Percentiles rank a stretch among this genome's conserved stretches.
These are phyloP conservation scores for Calameuta filiformis DNA, from an alignment of 2,888 invertebrate species.

Conservation along the genomic window DNA sequence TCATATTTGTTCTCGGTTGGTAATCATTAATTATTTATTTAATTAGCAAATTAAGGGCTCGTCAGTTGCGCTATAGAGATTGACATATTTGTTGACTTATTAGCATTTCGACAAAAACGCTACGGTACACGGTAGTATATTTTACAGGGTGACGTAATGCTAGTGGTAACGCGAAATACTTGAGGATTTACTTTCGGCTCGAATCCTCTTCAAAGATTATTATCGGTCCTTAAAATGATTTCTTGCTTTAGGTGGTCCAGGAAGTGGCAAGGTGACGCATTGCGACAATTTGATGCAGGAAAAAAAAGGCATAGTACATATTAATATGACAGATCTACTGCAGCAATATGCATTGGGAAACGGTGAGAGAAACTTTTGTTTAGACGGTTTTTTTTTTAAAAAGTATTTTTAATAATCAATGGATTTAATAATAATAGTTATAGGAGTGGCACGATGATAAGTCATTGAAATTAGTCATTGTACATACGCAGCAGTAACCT, in stretches of 20 bases:
- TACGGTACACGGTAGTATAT: not conserved
- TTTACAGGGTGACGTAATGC: not conserved
- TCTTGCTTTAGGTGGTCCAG: slow-evolving; percentile 83
- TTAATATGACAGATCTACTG: slow-evolving; percentile 91
- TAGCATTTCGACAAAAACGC: not conserved
- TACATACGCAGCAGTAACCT: not conserved
- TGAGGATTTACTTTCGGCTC: not conserved
- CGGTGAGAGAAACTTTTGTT: slow-evolving; percentile 69
- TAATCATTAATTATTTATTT: slow-evolving; percentile 19
- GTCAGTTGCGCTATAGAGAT: not conserved
- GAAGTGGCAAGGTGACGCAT: slow-evolving; percentile 98
- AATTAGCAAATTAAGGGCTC: not conserved
- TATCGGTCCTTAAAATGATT: not conserved
- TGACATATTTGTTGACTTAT: not conserved
- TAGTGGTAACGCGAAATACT: not conserved
- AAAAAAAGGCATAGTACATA: slow-evolving; percentile 84
- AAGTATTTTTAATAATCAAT: slow-evolving; percentile 17
- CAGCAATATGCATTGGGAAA: slow-evolving; percentile 91
- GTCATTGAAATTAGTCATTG: not conserved
- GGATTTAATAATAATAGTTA: slow-evolving; percentile 2
- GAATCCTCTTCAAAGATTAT: not conserved
- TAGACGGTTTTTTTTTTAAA: not conserved
- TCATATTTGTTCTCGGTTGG: slow-evolving; percentile 88
- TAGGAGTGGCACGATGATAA: not conserved
- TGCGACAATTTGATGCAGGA: slow-evolving; percentile 93